Evolutionary conservation across 2,113 vertebrate genomes (phyloP).

Genomic region (Tichodroma muraria): DNA sequence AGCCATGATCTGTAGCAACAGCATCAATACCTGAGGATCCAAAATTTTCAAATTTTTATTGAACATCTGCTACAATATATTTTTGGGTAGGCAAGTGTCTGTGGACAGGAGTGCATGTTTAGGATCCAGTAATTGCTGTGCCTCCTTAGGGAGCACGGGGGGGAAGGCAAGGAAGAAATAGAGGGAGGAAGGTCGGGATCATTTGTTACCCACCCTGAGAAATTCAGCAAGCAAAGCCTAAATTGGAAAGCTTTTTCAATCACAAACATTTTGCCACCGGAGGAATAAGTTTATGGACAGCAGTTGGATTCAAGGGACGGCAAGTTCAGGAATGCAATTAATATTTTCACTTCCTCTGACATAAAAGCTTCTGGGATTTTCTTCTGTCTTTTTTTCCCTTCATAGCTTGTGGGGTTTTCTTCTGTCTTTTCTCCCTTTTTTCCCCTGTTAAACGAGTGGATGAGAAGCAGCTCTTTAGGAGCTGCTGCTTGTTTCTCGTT

Average conservation of each 20-base stretch:
- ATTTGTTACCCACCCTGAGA: not conserved
- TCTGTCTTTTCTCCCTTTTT: not conserved
- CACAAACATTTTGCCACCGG: not conserved
- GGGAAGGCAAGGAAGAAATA: not conserved
- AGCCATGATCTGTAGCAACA: not conserved
- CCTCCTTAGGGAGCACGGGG: not conserved
- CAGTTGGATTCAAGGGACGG: not conserved
- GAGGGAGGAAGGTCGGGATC: not conserved
- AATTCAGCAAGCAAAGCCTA: not conserved
- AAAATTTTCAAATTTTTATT: not conserved
- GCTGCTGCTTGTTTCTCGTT: not conserved
- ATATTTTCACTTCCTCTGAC: not conserved
- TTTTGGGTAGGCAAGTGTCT: not conserved
- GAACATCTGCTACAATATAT: not conserved
- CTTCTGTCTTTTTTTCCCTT: not conserved
- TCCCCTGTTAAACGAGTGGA: not conserved
- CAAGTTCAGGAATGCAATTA: not conserved
- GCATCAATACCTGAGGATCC: not conserved
- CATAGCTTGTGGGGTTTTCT: not conserved
- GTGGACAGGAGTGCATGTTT: not conserved
- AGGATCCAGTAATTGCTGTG: not conserved
- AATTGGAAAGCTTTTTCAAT: slow-evolving; percentile 25
- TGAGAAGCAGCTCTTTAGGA: not conserved
- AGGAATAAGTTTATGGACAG: not conserved
- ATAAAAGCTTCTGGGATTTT: not conserved